Conservation (phyloP, 2,113 vertebrate species). For the Junco hyemalis region DNA sequence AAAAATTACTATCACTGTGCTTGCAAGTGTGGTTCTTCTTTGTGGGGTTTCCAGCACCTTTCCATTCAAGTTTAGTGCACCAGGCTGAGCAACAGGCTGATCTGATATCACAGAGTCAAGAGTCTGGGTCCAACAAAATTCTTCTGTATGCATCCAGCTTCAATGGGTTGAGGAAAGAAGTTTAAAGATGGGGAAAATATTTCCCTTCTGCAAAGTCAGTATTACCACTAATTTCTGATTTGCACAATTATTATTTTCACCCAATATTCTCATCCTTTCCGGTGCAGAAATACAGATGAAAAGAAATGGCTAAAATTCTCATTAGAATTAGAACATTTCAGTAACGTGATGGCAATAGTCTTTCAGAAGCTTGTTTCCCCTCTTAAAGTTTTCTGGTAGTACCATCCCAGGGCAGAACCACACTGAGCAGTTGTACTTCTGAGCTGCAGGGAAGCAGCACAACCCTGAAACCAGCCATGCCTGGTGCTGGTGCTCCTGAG, state of each 20-base stretch:
- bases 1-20: neutral
- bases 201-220: neutral
- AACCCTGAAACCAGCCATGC: fast-evolving
- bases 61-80: neutral
- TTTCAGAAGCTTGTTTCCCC: neutral
- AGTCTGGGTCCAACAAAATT: neutral
- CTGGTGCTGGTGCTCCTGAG: neutral
- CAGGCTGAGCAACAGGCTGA: neutral
- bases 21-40: neutral
- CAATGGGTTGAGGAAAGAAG: neutral
- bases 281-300: neutral
- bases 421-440: fast-evolving
- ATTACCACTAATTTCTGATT: neutral
- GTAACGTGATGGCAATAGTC: neutral
- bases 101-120: neutral
- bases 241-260: neutral
- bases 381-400: neutral
- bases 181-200: neutral
- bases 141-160: neutral
- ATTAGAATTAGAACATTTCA: neutral
- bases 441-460: neutral
- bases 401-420: neutral
- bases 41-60: neutral
- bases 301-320: neutral
- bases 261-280: neutral